A percentile compares a stretch with the other conserved stretches of the same genome.
These are phyloP conservation scores for Syrista parreyssii DNA, from an alignment of 2,888 invertebrate species.

Conservation along the genomic window DNA sequence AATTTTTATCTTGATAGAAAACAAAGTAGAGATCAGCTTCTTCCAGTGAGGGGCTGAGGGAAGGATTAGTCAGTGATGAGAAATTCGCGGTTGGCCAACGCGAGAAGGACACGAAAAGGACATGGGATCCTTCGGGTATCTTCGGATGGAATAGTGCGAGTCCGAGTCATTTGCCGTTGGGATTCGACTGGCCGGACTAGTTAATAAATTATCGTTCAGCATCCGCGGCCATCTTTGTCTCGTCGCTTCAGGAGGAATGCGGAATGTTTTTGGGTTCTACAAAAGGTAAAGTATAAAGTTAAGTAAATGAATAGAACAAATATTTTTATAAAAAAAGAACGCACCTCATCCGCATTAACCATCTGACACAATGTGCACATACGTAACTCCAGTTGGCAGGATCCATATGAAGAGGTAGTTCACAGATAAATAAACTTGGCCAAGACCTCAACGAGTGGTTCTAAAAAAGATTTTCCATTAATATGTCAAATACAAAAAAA, in stretches of 20 bases:
- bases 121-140: conserved; percentile 9
- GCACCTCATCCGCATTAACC: too few relatives aligned
- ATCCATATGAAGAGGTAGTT: too few relatives aligned
- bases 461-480: too few relatives aligned
- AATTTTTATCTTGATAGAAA: conserved; percentile 9
- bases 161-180: conserved; percentile 33
- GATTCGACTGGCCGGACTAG: conserved; percentile 58
- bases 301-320: too few relatives aligned
- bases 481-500: too few relatives aligned
- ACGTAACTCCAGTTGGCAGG: too few relatives aligned
- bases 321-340: too few relatives aligned
- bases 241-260: conserved; percentile 38
- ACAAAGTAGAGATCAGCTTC: conserved; percentile 13
- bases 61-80: background rate
- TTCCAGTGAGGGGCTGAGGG: background rate
- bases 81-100: background rate
- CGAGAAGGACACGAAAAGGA: conserved; percentile 7
- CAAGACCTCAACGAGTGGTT: too few relatives aligned
- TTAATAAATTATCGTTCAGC: conserved; percentile 60
- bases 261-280: conserved; percentile 22
- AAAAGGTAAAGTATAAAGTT: too few relatives aligned
- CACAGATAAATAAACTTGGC: too few relatives aligned
- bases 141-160: conserved; percentile 21
- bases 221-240: conserved; percentile 51
- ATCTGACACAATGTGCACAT: too few relatives aligned